Conservation (phyloP, 1,140 invertebrate species). For the Eriosoma lanigerum region DNA sequence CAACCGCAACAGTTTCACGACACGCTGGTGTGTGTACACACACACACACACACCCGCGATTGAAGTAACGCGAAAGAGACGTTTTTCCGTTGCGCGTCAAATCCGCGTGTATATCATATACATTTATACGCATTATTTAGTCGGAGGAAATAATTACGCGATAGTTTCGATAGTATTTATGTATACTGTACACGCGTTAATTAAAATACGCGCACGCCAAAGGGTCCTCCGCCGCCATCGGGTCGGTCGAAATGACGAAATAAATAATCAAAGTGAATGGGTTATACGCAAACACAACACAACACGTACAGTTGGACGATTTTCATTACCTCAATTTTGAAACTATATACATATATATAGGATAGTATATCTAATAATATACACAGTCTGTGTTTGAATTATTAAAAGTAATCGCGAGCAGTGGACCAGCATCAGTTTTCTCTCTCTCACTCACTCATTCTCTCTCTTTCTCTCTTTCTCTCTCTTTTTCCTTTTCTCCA, state of each 20-base stretch:
- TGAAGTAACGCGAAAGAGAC: neutral
- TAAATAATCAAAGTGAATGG: conserved; percentile 35
- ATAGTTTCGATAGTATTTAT: neutral
- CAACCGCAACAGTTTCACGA: too few species aligned
- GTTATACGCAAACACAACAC: neutral
- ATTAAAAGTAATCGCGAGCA: conserved; percentile 11
- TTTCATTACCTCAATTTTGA: conserved; percentile 9
- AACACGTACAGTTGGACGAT: neutral
- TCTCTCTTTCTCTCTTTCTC: too few species aligned
- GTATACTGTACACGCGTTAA: neutral
- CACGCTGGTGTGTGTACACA: neutral
- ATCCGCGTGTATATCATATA: neutral
- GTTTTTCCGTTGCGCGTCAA: too few species aligned
- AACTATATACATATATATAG: neutral
- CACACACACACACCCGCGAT: neutral
- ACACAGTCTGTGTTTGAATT: neutral
- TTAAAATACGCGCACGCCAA: conserved; percentile 13
- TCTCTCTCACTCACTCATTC: too few species aligned
- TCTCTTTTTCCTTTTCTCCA: too few species aligned
- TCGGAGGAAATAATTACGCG: neutral
- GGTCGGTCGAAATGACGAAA: too few species aligned
- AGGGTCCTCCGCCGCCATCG: neutral
- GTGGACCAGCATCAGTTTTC: too few species aligned
- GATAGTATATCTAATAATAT: neutral
- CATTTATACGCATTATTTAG: neutral